Percentiles rank a stretch among this genome's conserved stretches.
Evolutionary conservation across 2,888 invertebrate species (phyloP).

Genomic region (Plemyria rubiginata): DNA sequence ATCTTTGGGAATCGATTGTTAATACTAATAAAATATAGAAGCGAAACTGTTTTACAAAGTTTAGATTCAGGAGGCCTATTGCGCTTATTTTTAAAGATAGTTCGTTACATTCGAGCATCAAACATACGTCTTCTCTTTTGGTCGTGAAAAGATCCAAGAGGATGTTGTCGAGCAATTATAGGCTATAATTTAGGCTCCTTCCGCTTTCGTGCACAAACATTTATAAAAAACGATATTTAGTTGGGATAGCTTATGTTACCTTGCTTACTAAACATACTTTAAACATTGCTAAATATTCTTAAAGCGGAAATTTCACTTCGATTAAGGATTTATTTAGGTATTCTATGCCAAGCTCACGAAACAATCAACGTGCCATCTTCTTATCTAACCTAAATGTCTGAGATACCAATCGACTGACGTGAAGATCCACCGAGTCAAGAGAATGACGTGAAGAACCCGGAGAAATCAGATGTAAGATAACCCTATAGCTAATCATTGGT

Average conservation of each 20-base stretch:
- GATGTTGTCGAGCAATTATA: too few species aligned
- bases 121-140: too few species aligned
- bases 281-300: neutral
- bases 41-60: slow-evolving; percentile 3
- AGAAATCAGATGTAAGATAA: slow-evolving; percentile 52
- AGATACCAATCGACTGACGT: slow-evolving; percentile 75
- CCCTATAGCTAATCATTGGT: slow-evolving; percentile 46
- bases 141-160: too few species aligned
- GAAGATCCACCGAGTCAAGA: slow-evolving; percentile 68
- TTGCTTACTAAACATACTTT: too few species aligned
- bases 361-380: slow-evolving; percentile 61
- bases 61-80: too few species aligned
- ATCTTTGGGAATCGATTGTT: neutral
- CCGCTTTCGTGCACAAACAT: too few species aligned
- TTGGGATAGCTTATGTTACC: neutral
- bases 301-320: slow-evolving; percentile 7
- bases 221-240: too few species aligned
- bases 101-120: too few species aligned
- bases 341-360: slow-evolving; percentile 60
- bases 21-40: slow-evolving; percentile 5
- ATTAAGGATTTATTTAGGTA: neutral
- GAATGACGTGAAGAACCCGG: slow-evolving; percentile 46
- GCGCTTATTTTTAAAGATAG: too few species aligned
- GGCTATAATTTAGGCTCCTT: too few species aligned
- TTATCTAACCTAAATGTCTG: slow-evolving; percentile 70